phyloP scores from a whole-genome alignment of 2,888 invertebrate species.

The Dromius quadrimaculatus region DNA sequence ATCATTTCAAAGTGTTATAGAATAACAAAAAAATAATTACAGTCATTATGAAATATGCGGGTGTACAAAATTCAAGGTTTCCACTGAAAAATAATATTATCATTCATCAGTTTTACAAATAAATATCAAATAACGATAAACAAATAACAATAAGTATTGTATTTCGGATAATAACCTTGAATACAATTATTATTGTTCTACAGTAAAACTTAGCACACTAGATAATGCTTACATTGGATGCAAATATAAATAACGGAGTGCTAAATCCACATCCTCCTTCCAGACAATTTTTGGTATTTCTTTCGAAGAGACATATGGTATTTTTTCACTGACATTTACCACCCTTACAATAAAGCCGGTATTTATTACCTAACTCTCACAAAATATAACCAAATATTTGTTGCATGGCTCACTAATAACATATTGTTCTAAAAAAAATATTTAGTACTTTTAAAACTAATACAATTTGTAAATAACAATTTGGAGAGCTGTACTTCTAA shows the following conservation, averaged over 20 bases:
- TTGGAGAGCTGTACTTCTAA: conserved; percentile 18
- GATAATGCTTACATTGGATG: neutral
- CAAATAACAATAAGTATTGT: conserved; percentile 1
- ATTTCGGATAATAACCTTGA: conserved; percentile 26
- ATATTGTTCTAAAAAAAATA: conserved; percentile 5
- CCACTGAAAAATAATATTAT: no score
- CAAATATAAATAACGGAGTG: conserved; percentile 5
- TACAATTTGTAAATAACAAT: conserved; percentile 1
- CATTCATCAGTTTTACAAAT: no score
- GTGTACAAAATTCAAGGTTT: no score
- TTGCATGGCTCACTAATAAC: neutral
- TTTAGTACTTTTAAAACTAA: neutral
- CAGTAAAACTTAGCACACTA: neutral
- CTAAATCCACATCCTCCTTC: conserved; percentile 31
- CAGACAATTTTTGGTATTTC: conserved; percentile 3
- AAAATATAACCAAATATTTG: conserved; percentile 6
- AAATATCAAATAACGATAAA: conserved; percentile 1
- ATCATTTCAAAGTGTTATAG: no score
- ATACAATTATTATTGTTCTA: conserved; percentile 10
- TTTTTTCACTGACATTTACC: conserved; percentile 9
- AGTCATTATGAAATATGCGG: no score
- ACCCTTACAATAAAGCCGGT: neutral
- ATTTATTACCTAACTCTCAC: neutral
- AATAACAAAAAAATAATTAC: no score
- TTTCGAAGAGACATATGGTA: conserved; percentile 20